A percentile compares a stretch with the other conserved stretches of the same genome.
Conservation (phyloP, 2,888 invertebrate genomes). For the Xanthostigma xanthostigma region DNA sequence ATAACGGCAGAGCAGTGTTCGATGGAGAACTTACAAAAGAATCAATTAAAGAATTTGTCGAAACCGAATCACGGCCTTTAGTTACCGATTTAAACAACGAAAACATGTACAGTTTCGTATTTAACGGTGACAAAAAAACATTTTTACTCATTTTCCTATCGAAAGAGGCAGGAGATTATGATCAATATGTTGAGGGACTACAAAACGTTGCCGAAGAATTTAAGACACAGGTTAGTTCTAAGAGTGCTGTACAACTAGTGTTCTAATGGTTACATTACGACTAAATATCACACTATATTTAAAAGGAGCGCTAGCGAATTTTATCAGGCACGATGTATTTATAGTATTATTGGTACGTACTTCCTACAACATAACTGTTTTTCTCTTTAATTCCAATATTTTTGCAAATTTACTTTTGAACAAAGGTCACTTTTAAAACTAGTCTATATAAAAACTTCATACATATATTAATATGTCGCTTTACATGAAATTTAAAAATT, state of each 20-base stretch:
- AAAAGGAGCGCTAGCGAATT: no score
- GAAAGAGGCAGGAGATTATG: slow-evolving; percentile 74
- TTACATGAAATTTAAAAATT: no score
- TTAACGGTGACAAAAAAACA: slow-evolving; percentile 93
- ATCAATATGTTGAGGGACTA: slow-evolving; percentile 61
- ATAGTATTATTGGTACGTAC: no score
- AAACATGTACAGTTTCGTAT: slow-evolving; percentile 87
- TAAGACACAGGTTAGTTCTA: slow-evolving; percentile 53
- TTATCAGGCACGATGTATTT: no score
- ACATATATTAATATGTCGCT: no score
- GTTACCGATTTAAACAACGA: slow-evolving; percentile 95
- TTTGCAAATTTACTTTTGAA: no score
- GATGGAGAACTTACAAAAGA: slow-evolving; percentile 49
- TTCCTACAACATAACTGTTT: no score
- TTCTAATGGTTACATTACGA: no score
- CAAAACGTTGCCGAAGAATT: slow-evolving; percentile 75
- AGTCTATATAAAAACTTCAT: no score
- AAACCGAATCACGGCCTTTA: slow-evolving; percentile 70
- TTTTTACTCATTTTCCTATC: slow-evolving; percentile 92
- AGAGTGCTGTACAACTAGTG: not conserved
- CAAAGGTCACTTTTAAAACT: no score
- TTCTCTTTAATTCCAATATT: no score
- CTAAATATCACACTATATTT: no score
- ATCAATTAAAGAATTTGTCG: slow-evolving; percentile 65
- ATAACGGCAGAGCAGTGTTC: slow-evolving; percentile 64